Percentiles rank a stretch among this genome's conserved stretches.
Evolutionary conservation across 2,888 invertebrate genomes (phyloP).

Genomic region (Plagiodera versicolora): DNA sequence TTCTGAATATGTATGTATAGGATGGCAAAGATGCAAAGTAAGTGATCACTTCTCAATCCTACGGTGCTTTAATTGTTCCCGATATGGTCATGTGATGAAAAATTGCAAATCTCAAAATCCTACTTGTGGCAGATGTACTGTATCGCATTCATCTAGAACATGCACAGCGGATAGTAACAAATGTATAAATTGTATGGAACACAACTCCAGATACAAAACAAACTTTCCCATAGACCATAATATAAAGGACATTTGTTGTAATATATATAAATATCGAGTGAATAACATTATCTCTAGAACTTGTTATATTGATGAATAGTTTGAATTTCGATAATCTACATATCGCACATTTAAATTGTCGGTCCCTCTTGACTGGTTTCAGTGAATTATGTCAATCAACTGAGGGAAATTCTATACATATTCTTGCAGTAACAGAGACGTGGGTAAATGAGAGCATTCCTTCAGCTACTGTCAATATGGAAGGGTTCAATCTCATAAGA

Average conservation of each 20-base stretch:
- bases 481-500: no score
- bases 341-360: conserved; percentile 1
- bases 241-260: background rate
- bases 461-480: no score
- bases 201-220: no score
- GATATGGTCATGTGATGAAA: background rate
- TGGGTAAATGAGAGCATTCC: no score
- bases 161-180: no score
- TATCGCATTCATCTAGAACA: background rate
- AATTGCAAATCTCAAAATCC: background rate
- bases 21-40: background rate
- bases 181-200: no score
- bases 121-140: background rate
- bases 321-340: background rate
- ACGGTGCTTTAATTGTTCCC: background rate
- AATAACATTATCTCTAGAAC: conserved; percentile 1
- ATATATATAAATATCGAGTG: conserved; percentile 1
- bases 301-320: background rate
- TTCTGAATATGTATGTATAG: background rate
- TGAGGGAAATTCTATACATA: no score
- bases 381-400: no score
- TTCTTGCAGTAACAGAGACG: no score
- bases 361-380: background rate
- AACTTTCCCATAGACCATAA: no score
- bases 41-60: background rate